Base-by-base conservation (phyloP, 2,888 invertebrate species). In the Hypselothyrea guttata region DNA sequence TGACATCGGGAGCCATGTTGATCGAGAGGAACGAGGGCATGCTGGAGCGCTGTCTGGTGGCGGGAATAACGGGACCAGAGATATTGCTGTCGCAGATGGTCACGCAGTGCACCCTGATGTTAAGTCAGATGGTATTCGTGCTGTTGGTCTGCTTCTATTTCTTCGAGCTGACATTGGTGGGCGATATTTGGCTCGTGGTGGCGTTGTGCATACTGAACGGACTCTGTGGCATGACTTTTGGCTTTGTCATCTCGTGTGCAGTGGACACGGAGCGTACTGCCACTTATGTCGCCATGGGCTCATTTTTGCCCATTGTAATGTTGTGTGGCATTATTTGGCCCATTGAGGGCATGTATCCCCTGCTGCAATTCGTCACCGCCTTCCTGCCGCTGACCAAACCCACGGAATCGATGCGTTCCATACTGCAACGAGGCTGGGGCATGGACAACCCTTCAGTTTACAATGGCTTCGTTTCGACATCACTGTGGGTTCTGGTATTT, bases 261-360 rank as follows among this genome's bases (percentile, higher is more conserved):
- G 95, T 95, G 73, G 96, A 96, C 47, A 95, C 93, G 4, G 96
- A 96, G 87, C 92, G 96, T 60, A 95, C 95, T 0, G 96, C 96
- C 0, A 96, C 96, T 0, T 96, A 96, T 86, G 90, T 96, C 84
- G 96, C 96, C 0, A 91, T 96, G 89, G 96, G 96, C 0, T 95
- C 95, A 0, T 96, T 96, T 89, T 89, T 96, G 60, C 96, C 96
- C 1, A 95, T 96, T 88, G 94, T 96, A 13, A 92, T 96, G 93
- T 90, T 96, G 4, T 96, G 96, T 74, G 96, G 96, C 45, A 96
- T 98, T 61, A 95, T 98, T 75, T 98, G 98, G 98, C 98, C 98
- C 0, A 92, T 97, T 62, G 96, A 98, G 91, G 97, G 95, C 34
- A 98, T 98, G 95, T 96, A 96, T 86, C 90, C 92, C 0, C 81